Evolutionary conservation across 1,140 invertebrate genomes (phyloP), one percentile per base, ranked within the genome.

Genomic region (Zaprionus africanus): DNA sequence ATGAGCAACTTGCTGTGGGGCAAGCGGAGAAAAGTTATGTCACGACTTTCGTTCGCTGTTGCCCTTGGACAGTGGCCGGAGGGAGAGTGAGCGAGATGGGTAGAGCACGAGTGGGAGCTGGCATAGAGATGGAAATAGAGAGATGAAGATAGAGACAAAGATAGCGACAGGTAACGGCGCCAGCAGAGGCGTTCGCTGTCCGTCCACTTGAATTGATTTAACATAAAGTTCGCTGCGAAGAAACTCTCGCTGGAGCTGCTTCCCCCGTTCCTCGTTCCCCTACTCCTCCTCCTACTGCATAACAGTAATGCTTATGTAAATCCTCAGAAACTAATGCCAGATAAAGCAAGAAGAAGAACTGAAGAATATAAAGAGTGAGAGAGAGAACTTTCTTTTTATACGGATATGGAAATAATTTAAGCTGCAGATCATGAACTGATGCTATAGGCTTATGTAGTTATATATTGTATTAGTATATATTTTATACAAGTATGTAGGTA

Each of bases 1-100:
- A 60, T 71, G 60, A 38, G 61, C 53, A 71, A 71, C 54, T 64
- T 71, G 60, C 60, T 76, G 56, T 76, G 68, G 59, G 60, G 5
- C 28, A 19, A 51, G 19, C 22, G 17, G 12, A 51, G 46, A 51
- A 36, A 38, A 65, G 74, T 75, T 70, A 70, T 64, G 62, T 76
- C 67, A 53, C 64, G 51, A 76, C 69, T 76, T 76, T 76, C 74
- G 36, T 66, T 51, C 28, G 61, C 34, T 22, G 31, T 34, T 65
- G 74, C 57, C 61, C 74, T 76, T 60, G 68, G 54, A 19, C 6
- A 38, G 36, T 19, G n/a, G 36, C 26, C 4, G 41, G 34, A 2
- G 56, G 41, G 12, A 58, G 31, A 26, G 46, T 51, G 19, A 24
- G 19, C 19, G 15, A 46, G 36, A 38, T 4, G 13, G 36, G 13